phyloP scores from a whole-genome alignment of 2,888 invertebrate species.

The Andrena hattorfiana region DNA sequence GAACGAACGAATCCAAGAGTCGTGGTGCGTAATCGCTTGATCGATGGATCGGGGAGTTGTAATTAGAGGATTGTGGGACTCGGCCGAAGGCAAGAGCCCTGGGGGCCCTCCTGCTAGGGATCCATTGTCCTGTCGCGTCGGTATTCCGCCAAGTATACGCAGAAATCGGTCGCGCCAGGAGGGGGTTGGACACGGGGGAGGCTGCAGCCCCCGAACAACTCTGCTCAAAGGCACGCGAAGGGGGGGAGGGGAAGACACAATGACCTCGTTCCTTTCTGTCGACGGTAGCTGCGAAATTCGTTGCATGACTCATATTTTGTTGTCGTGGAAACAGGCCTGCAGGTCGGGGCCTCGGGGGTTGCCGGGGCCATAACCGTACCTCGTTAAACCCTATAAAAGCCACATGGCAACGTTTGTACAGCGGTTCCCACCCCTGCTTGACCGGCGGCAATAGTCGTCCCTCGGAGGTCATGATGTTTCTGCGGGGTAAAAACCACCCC shows the following conservation, averaged over 20 bases:
- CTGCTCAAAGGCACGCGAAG: slow-evolving; percentile 1
- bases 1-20: not conserved
- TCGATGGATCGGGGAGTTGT: slow-evolving; percentile 27
- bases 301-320: slow-evolving; percentile 42
- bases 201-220: slow-evolving; percentile 36
- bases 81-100: slow-evolving; percentile 16
- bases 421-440: slow-evolving; percentile 7
- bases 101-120: slow-evolving; percentile 15
- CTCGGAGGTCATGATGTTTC: not conserved
- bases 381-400: slow-evolving; percentile 42
- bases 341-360: not conserved
- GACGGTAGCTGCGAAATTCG: slow-evolving; percentile 42
- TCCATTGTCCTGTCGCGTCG: slow-evolving; percentile 47
- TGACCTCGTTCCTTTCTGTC: slow-evolving; percentile 39
- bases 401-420: slow-evolving; percentile 39
- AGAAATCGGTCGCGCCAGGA: slow-evolving; percentile 15
- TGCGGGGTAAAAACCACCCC: not conserved
- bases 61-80: slow-evolving; percentile 30
- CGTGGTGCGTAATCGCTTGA: slow-evolving; percentile 8
- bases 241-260: slow-evolving; percentile 12
- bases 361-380: slow-evolving; percentile 28
- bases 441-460: not conserved
- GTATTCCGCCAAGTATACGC: slow-evolving; percentile 40
- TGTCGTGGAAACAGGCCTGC: slow-evolving; percentile 43
- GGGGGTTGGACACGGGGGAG: not conserved